Conservation (phyloP, 2,888 invertebrate genomes). For the Idaea dimidiata region DNA sequence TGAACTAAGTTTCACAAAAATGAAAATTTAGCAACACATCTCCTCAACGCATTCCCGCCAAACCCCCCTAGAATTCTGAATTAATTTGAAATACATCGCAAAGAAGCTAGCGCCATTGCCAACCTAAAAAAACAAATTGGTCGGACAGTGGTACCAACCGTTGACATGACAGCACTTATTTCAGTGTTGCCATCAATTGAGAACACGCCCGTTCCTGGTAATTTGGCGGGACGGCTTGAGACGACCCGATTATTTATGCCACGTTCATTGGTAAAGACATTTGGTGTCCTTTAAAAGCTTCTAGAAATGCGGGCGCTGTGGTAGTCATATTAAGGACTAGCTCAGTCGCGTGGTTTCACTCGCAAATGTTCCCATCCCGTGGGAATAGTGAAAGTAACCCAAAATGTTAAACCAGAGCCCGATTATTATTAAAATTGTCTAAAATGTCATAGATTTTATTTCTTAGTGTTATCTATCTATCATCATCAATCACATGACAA, state of each 20-base stretch:
- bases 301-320: neutral
- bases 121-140: conserved; percentile 27
- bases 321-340: neutral
- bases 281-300: conserved; percentile 26
- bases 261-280: conserved; percentile 58
- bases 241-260: conserved; percentile 66
- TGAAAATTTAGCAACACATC: no score
- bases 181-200: conserved; percentile 55
- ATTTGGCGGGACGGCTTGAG: conserved; percentile 65
- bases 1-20: no score
- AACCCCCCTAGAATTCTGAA: neutral
- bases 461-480: no score
- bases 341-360: neutral
- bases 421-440: no score
- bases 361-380: neutral
- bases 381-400: neutral
- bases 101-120: conserved; percentile 34
- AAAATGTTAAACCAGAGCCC: no score
- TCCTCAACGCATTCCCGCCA: no score
- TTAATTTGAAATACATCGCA: conserved; percentile 29
- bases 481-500: no score
- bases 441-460: no score
- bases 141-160: conserved; percentile 12
- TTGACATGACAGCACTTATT: conserved; percentile 59
- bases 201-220: conserved; percentile 66